Evolutionary conservation across 2,797 vertebrate genomes (phyloP).

Genomic region (Heliangelus exortis): DNA sequence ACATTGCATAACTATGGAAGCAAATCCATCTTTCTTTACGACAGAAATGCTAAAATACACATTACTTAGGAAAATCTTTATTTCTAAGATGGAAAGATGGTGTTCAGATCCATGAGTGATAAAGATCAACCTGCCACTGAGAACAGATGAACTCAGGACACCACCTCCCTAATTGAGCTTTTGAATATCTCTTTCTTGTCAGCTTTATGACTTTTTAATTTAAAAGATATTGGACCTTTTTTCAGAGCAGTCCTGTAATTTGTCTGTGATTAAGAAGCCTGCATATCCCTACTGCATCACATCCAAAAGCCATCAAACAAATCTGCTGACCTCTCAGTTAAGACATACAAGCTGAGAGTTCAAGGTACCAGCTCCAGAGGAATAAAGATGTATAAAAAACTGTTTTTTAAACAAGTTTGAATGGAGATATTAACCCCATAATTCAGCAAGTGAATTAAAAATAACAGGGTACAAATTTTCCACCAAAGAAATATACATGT

Average conservation of each 20-base stretch:
- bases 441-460: not conserved
- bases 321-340: not conserved
- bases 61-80: not conserved
- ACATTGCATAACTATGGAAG: not conserved
- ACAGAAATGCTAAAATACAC: constrained; percentile 1
- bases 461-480: not conserved
- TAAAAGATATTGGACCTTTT: not conserved
- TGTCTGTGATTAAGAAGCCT: not conserved
- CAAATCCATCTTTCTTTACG: not conserved
- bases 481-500: not conserved
- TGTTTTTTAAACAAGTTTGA: not conserved
- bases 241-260: not conserved
- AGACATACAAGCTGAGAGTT: not conserved
- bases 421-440: not conserved
- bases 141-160: not conserved
- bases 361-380: not conserved
- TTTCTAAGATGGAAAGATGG: not conserved
- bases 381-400: not conserved
- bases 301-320: not conserved
- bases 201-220: not conserved
- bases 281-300: not conserved
- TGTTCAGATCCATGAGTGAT: not conserved
- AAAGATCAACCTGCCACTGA: not conserved
- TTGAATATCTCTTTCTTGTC: not conserved
- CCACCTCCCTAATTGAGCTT: not conserved